Percentiles rank a stretch among this genome's conserved stretches.
phyloP scores from a whole-genome alignment of 2,113 vertebrate species.

The Pimephales promelas region DNA sequence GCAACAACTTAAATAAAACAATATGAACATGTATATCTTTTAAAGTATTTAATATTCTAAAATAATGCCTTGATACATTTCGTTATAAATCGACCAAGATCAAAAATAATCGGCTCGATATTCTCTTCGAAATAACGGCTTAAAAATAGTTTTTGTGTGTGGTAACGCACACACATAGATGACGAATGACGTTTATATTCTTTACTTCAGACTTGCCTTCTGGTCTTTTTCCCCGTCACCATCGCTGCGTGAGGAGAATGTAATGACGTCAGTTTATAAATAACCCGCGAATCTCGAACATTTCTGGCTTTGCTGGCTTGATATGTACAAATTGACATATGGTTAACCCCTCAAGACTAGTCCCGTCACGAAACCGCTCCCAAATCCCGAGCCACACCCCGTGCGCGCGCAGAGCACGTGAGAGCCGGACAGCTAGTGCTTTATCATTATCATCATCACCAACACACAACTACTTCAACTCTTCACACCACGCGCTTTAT shows the following conservation, averaged over 20 bases:
- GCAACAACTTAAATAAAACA: too few relatives aligned
- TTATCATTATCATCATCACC: neutral
- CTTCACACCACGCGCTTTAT: too few relatives aligned
- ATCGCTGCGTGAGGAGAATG: neutral
- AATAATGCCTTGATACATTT: too few relatives aligned
- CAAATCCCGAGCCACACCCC: conserved; percentile 26
- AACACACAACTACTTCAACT: neutral
- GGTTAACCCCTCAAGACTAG: neutral
- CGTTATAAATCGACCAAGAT: too few relatives aligned
- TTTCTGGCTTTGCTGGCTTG: neutral
- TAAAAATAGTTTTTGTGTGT: neutral
- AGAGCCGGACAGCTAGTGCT: neutral
- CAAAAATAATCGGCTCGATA: neutral
- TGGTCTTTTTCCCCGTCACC: neutral
- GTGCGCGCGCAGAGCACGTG: conserved; percentile 24
- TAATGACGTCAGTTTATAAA: neutral
- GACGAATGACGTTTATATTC: neutral
- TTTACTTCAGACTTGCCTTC: neutral
- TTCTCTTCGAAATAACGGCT: neutral
- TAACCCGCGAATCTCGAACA: neutral
- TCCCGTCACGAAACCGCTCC: conserved; percentile 17
- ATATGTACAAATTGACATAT: neutral
- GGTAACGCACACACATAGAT: neutral
- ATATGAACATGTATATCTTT: too few relatives aligned
- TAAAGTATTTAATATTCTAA: too few relatives aligned